These are phyloP conservation scores for Sepioteuthis lessoniana DNA, from an alignment of 2,888 invertebrate species.

Conservation along the genomic window DNA sequence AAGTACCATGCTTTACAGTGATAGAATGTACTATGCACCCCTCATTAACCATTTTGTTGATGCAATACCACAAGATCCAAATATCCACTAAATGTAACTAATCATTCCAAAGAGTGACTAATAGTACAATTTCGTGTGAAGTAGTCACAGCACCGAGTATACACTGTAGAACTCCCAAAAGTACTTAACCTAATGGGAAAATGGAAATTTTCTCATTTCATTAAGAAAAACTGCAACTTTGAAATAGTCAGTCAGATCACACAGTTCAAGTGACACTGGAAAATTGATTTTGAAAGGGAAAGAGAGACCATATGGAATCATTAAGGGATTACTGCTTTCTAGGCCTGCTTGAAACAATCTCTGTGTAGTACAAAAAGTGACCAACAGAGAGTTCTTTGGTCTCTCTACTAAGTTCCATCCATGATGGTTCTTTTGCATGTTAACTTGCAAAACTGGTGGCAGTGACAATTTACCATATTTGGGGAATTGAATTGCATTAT, in stretches of 20 bases:
- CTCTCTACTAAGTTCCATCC: neutral
- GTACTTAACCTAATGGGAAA: neutral
- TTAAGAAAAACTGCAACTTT: neutral
- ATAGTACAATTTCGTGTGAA: neutral
- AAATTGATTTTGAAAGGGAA: slow-evolving; percentile 9
- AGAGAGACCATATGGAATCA: neutral
- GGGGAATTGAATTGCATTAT: neutral
- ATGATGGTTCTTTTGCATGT: slow-evolving; percentile 23
- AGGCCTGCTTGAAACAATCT: neutral
- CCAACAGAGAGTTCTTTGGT: slow-evolving; percentile 16
- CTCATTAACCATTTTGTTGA: neutral
- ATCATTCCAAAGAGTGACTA: neutral
- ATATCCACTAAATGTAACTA: neutral
- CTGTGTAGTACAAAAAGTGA: neutral
- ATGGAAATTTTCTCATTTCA: neutral
- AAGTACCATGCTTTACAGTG: neutral
- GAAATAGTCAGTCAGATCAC: neutral
- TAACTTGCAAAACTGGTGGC: neutral
- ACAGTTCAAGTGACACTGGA: neutral
- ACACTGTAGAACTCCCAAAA: neutral
- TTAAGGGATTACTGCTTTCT: neutral
- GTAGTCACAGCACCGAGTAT: neutral
- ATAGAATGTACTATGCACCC: neutral
- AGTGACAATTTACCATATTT: neutral
- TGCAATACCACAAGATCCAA: neutral